Conservation (phyloP, 2,888 invertebrate genomes). For the Mongoloraphidia duomilia region DNA sequence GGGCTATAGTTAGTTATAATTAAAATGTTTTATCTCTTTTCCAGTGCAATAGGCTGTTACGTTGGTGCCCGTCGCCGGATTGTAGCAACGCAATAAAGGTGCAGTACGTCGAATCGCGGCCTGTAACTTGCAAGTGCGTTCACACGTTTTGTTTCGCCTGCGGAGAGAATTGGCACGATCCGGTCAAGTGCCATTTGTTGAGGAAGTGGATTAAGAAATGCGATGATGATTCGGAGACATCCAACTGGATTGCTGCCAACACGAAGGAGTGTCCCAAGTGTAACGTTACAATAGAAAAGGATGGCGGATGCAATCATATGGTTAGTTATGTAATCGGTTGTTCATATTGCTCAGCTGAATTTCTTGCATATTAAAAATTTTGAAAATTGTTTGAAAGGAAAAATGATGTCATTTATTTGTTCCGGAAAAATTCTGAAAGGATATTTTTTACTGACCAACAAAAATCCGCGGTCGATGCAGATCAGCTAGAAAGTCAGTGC, state of each 20-base stretch:
- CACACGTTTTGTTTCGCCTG: slow-evolving; percentile 94
- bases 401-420: too few species aligned
- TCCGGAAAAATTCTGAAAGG: too few species aligned
- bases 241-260: slow-evolving; percentile 98
- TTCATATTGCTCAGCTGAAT: not conserved
- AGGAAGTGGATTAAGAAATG: slow-evolving; percentile 98
- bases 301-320: slow-evolving; percentile 99
- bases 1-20: not conserved
- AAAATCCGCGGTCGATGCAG: too few species aligned
- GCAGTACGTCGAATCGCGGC: slow-evolving; percentile 77
- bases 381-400: too few species aligned
- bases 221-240: slow-evolving; percentile 97
- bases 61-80: slow-evolving; percentile 97
- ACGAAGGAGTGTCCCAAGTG: slow-evolving; percentile 99
- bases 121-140: slow-evolving; percentile 84
- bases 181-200: slow-evolving; percentile 85
- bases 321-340: too few species aligned
- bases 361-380: too few species aligned
- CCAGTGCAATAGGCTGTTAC: slow-evolving; percentile 85
- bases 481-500: too few species aligned
- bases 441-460: too few species aligned
- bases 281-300: slow-evolving; percentile 91
- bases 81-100: slow-evolving; percentile 93
- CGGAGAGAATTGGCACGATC: slow-evolving; percentile 97
- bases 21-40: slow-evolving; percentile 16